phyloP scores from a whole-genome alignment of 2,113 vertebrate genomes.

The Neolamprologus falcicula region DNA sequence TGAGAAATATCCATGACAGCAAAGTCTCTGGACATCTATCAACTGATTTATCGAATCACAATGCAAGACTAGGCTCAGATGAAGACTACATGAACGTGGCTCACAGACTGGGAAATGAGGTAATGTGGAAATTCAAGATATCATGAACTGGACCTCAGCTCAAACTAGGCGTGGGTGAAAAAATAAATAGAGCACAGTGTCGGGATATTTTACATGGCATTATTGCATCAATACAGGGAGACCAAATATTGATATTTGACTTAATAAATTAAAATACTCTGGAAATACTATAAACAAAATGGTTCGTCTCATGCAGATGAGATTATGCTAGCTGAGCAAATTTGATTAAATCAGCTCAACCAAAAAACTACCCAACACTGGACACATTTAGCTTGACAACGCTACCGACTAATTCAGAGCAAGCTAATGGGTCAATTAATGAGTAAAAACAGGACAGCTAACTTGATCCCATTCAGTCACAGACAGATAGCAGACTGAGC shows the following conservation, averaged over 20 bases:
- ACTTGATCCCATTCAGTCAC: background rate
- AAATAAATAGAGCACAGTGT: background rate
- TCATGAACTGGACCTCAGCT: background rate
- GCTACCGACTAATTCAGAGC: background rate
- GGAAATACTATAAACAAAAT: background rate
- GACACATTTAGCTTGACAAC: background rate
- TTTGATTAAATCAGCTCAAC: background rate
- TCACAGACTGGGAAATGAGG: conserved; percentile 91
- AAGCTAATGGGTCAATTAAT: background rate
- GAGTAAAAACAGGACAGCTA: background rate
- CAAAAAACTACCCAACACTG: background rate
- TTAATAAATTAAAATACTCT: background rate
- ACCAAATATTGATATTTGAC: background rate
- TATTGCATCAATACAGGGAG: background rate
- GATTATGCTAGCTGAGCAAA: background rate
- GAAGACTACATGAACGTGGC: conserved; percentile 91
- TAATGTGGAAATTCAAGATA: conserved; percentile 53
- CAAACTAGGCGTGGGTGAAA: background rate
- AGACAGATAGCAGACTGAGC: background rate
- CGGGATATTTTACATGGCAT: background rate
- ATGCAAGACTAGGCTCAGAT: conserved; percentile 80
- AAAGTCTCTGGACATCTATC: conserved; percentile 89
- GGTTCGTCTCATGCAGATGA: background rate
- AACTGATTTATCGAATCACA: conserved; percentile 89
- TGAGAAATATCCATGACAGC: conserved; percentile 89